phyloP scores from a whole-genome alignment of 2,797 vertebrate genomes.

The Semaprochilodus insignis region DNA sequence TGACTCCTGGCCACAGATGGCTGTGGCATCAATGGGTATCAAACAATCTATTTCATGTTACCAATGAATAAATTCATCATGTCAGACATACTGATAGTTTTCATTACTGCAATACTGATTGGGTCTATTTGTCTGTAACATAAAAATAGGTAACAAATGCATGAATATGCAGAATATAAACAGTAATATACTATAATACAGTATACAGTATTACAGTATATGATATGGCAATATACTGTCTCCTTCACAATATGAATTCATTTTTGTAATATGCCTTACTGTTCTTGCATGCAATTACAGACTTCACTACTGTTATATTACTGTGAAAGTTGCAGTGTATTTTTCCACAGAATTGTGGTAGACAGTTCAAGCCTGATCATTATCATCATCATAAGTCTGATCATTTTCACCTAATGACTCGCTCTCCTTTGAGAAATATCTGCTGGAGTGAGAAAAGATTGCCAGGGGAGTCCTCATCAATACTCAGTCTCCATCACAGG shows the following conservation, averaged over 20 bases:
- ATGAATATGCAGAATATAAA: neutral
- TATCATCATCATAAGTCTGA: neutral
- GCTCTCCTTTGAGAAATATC: neutral
- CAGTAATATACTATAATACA: neutral
- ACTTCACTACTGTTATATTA: neutral
- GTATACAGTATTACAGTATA: no score
- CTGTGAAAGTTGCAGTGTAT: neutral
- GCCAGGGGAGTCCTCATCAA: conserved; percentile 11
- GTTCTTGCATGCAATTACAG: neutral
- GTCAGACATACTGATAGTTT: no score
- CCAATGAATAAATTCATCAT: no score
- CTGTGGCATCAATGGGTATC: no score
- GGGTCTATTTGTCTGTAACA: no score
- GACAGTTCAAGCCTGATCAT: neutral
- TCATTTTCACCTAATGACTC: neutral
- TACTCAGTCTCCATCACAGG: neutral
- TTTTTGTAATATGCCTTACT: no score
- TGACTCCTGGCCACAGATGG: no score
- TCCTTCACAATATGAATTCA: no score
- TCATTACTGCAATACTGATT: no score
- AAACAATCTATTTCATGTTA: no score
- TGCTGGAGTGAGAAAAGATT: neutral
- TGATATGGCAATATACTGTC: no score
- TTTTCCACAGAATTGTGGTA: neutral
- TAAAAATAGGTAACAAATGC: no score